Conservation (phyloP, 92 coral and sea anemone genomes). For the Parazoanthus darwini region DNA sequence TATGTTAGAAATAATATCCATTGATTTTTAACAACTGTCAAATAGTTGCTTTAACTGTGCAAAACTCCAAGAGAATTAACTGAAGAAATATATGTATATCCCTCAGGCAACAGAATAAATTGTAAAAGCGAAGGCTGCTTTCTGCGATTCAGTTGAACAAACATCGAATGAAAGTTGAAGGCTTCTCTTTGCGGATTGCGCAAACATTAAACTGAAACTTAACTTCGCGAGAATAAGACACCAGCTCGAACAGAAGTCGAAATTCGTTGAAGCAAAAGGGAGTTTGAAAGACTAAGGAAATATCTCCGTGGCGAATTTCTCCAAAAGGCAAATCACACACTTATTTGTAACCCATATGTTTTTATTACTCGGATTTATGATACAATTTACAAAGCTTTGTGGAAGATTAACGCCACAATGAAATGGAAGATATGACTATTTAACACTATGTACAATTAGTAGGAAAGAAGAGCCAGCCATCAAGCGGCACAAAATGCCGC, state of each 20-base stretch:
- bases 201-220: not conserved
- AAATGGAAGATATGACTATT: slow-evolving; percentile 22
- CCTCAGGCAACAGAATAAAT: not conserved
- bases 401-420: slow-evolving; percentile 32
- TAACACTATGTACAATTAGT: slow-evolving; percentile 32
- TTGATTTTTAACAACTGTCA: not conserved
- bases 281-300: not conserved
- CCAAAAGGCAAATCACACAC: not conserved
- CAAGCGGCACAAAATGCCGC: slow-evolving; percentile 1
- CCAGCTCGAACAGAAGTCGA: not conserved
- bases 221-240: not conserved
- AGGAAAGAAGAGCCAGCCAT: not conserved
- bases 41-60: too few species aligned
- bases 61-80: not conserved
- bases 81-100: not conserved
- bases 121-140: not conserved
- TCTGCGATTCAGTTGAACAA: not conserved
- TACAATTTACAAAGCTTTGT: slow-evolving; percentile 46
- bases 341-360: not conserved
- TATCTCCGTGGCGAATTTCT: not conserved
- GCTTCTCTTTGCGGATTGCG: not conserved
- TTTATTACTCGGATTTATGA: slow-evolving; percentile 41
- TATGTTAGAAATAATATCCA: not conserved
- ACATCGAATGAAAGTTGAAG: slow-evolving; percentile 1
- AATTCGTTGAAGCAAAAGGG: not conserved